Base-by-base conservation (phyloP, 2,797 vertebrate genomes). In the Oreochromis grahami region DNA sequence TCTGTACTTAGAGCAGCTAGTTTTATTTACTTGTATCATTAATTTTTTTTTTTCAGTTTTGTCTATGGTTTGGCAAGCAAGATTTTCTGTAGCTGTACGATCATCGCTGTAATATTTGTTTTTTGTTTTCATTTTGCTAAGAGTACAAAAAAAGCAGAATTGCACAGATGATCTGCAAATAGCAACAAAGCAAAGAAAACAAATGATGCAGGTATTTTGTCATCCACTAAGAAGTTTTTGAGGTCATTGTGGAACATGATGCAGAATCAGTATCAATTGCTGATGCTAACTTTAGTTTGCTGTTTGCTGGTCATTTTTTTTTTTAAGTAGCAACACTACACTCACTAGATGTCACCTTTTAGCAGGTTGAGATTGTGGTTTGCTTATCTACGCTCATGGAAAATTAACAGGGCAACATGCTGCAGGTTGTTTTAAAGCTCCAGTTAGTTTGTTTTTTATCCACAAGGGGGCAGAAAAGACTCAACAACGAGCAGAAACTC, bases 1-100 rank as follows among this genome's bases (percentile, higher is more conserved):
- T 93, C 86, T 90, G 86, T 93, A 94, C 90, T 86, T 85, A 85
- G 81, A 95, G 90, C 85, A 88, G 89, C 90, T 93, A 89, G 52
- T 93, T 95, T 88, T 88, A 90, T 87, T 79, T 77, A 38, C 80
- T 79, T 41, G 43, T 83, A 41, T 90, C n/a, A 51, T 86, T 6
- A 85, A 53, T 79, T 41, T 83, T 65, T 26, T 26, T 79, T 78
- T 21, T 86, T 78, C 32, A 26, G n/a, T 83, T 89, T 77, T 36
- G 51, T 87, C 2, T 5, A 15, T 29, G 32, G 21, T 21, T 29
- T 78, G 77, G 68, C 6, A 3, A 50, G 38, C 56, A 80, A n/a
- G 77, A 68, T 48, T 52, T n/a, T 60, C 51, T 81, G 68, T 14
- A 78, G 45, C 24, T 5, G 19, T 56, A 24, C 3, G 19, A 79